Conservation (phyloP, 2,113 vertebrate species). For the Excalfactoria chinensis region DNA sequence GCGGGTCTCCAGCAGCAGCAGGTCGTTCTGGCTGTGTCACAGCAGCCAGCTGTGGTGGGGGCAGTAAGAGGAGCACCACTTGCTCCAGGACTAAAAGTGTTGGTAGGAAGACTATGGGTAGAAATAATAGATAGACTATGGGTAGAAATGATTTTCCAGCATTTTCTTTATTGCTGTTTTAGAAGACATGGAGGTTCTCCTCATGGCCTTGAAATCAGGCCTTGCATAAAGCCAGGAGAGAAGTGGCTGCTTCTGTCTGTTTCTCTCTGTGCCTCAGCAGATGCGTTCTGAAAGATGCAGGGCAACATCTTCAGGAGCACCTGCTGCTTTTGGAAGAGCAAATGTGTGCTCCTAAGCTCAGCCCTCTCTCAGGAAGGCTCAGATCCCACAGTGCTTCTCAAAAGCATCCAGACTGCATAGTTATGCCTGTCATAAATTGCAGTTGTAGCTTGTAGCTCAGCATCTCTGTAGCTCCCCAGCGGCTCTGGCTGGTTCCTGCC, state of each 20-base stretch:
- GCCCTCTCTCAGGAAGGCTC: neutral
- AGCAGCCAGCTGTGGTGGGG: neutral
- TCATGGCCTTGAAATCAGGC: neutral
- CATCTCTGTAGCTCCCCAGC: neutral
- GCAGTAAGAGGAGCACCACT: neutral
- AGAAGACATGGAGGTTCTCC: neutral
- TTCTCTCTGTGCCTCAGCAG: neutral
- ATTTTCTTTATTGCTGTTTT: neutral
- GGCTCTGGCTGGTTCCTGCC: no score
- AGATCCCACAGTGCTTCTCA: neutral
- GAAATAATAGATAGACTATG: neutral
- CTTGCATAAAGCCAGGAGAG: neutral
- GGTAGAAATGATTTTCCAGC: neutral
- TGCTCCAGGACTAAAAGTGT: neutral
- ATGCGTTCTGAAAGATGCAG: neutral
- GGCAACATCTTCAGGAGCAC: neutral
- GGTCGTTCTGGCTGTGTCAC: neutral
- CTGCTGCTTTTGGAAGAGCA: neutral
- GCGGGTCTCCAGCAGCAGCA: neutral
- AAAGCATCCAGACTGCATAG: neutral
- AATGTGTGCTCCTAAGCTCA: neutral
- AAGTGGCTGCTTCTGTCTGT: neutral
- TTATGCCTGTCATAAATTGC: neutral
- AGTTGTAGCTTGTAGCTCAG: neutral
- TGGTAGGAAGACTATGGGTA: neutral